Evolutionary conservation across 2,797 vertebrate genomes (phyloP), one percentile per base, ranked within the genome.

Genomic region (Acanthiza pusilla): DNA sequence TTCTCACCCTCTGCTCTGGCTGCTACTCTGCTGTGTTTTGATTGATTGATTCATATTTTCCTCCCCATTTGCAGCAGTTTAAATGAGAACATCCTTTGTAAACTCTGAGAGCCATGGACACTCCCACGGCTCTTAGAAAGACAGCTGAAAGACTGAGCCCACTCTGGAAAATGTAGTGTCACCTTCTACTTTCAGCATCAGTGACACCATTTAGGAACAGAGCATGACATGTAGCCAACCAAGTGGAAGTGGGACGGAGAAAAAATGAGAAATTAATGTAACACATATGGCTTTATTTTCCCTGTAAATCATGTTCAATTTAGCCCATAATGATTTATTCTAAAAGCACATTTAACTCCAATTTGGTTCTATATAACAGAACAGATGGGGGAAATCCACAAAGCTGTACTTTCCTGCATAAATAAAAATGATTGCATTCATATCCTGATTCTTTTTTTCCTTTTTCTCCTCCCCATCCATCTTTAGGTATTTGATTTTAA

Each of bases 221-320:
- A 77, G 57, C 50, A 68, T 43, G 89, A 94, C 84, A 77, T 32
- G 32, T 22, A 81, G 65, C 66, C 34, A 84, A 53, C 72, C 70
- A 68, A 84, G 86, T 4, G 7, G 87, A 96, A 96, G 38, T 22
- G 51, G 79, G 67, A 72, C 38, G 22, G 42, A 94, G 73, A 8
- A 74, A 93, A 95, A 95, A 94, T 48, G 72, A 88, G 90, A 94
- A 94, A 80, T 63, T 94, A 92, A 97, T 91, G 86, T 91, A 93
- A 85, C 58, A 77, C 91, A 96, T 95, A 96, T 96, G 95, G 76
- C 77, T 97, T 95, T 97, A 86, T 96, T 96, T 97, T 97, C 89
- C 85, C 66, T 86, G 85, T 57, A 97, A 96, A 96, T 83, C 75
- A 93, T 93, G 84, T 93, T 97, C 92, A 88, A 48, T 96, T 97